Base-by-base conservation (phyloP, 1,140 invertebrate genomes). In the Caenorhabditis elegans region DNA sequence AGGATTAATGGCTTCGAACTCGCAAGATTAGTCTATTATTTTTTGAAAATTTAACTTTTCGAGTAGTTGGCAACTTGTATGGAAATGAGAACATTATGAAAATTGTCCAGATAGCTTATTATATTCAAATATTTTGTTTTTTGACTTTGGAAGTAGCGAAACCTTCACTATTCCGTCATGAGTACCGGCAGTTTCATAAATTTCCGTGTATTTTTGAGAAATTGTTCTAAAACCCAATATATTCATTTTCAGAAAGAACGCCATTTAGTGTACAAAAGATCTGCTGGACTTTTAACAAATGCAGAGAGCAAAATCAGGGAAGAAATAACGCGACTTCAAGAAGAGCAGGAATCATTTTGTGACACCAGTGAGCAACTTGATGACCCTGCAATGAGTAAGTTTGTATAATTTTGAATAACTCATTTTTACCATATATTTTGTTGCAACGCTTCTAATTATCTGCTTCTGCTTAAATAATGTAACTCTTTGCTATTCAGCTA, bases 351-450 rank as follows among this genome's bases (percentile, higher is more conserved):
- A 17, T 86, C 86, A 46, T 88, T 88, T 47, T 88, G 87, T 78
- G 87, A 88, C 70, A 85, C 89, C 34, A 88, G 85, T 83, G 89
- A 88, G 75, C 86, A 80, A 10, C 17, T 85, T 22, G 86, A 85
- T 80, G 60, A 76, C 19, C 65, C 83, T 31, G 51, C 43, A 22
- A 79, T 76, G n/a, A 55, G 81, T 53, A 24, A 31, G 46, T 36
- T 43, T 4, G 15, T 31, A 49, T 34, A 36, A 47, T 13, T 17
- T 17, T 13, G 8, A 36, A 22, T 11, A 43, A 28, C 8, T 53
- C 8, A 39, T 75, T 26, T 3, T 26, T 6, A 10, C 26, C 76
- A 3, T 39, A 17, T 76, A 3, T 31, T 43, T 13, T 46, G 55
- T 48, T 53, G 77, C 55, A 65, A 53, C 43, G 46, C 49, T 24